These are phyloP conservation scores for Acrossocheilus wenchowensis DNA, from an alignment of 2,797 vertebrate species.

Conservation along the genomic window DNA sequence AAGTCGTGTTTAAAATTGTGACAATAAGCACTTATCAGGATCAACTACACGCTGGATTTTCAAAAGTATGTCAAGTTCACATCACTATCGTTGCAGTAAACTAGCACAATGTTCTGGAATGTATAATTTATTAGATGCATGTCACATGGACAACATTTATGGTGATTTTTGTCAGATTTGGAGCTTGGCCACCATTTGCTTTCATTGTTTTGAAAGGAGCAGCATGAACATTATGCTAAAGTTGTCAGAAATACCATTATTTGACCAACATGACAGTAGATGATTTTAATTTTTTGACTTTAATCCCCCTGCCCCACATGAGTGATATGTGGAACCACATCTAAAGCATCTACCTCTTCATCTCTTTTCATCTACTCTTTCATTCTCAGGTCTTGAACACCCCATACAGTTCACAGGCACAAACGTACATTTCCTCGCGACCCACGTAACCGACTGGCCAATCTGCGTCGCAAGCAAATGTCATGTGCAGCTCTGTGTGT, in stretches of 20 bases:
- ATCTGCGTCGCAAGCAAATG: constrained; percentile 35
- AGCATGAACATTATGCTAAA: constrained; percentile 2
- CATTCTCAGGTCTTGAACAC: constrained; percentile 29
- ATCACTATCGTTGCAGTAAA: not conserved
- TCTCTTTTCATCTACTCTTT: constrained; percentile 26
- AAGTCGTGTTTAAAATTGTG: not conserved
- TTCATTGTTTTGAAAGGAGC: not conserved
- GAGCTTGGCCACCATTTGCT: not conserved
- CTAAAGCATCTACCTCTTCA: not conserved
- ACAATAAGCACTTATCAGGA: not conserved
- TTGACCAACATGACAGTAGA: not conserved
- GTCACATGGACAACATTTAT: not conserved
- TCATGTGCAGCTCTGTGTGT: not conserved
- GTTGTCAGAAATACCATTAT: not conserved
- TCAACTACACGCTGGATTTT: not conserved
- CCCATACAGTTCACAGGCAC: constrained; percentile 47
- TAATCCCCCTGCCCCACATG: not conserved
- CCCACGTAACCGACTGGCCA: constrained; percentile 65
- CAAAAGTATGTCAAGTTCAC: not conserved
- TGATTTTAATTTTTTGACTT: not conserved
- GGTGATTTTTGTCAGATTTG: not conserved
- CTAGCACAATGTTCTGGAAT: not conserved
- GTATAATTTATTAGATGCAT: not conserved
- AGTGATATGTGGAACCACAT: constrained; percentile 13
- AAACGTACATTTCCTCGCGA: constrained; percentile 40